These are phyloP conservation scores for Cyanocitta stelleri DNA, from an alignment of 2,113 vertebrate genomes.

Conservation along the genomic window DNA sequence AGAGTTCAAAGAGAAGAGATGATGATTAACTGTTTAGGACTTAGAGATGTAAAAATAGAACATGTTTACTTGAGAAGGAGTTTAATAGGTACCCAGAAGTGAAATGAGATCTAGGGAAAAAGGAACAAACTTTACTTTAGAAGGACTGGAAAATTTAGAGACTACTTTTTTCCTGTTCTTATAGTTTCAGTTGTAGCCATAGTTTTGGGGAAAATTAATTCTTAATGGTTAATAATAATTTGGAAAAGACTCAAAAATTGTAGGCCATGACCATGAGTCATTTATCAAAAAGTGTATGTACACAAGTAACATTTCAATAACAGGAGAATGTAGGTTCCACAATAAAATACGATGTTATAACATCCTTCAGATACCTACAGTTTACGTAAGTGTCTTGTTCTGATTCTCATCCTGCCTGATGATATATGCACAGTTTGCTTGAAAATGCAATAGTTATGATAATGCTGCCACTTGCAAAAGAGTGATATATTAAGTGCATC, in stretches of 20 bases:
- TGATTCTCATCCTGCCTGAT: background rate
- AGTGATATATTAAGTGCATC: background rate
- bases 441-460: background rate
- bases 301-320: background rate
- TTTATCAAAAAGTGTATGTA: background rate
- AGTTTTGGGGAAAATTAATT: background rate
- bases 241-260: background rate
- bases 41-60: background rate
- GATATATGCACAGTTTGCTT: background rate
- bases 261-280: background rate
- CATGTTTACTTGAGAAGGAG: background rate
- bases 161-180: background rate
- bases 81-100: background rate
- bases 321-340: background rate
- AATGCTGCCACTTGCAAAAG: background rate
- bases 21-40: background rate
- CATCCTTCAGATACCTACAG: background rate
- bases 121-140: background rate
- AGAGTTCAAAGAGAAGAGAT: background rate
- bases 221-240: background rate
- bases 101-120: background rate
- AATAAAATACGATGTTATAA: background rate
- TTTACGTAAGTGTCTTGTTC: background rate
- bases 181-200: background rate
- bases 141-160: background rate